Evolutionary conservation across 1,140 invertebrate genomes (phyloP).

Genomic region (Centruroides sculpturatus): DNA sequence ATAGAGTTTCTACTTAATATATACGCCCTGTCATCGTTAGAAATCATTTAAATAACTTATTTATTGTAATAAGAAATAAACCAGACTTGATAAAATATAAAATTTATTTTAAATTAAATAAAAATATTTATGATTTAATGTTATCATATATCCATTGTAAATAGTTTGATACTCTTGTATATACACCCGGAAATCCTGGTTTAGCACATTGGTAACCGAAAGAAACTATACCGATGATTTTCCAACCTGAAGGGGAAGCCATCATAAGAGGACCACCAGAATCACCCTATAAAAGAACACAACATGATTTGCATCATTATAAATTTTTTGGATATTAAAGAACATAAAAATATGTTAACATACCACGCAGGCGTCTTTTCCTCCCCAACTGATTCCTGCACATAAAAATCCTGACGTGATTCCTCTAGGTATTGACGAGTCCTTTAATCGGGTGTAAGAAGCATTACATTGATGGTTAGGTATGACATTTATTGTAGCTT

Average conservation of each 20-base stretch:
- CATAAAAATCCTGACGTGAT: conserved; percentile 54
- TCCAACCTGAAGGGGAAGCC: conserved; percentile 52
- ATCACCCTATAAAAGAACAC: conserved; percentile 43
- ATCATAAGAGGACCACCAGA: conserved; percentile 65
- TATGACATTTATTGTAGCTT: conserved; percentile 24
- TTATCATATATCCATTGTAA: conserved; percentile 13
- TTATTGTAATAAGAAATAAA: too few species aligned
- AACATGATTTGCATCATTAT: too few species aligned
- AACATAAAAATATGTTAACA: too few species aligned
- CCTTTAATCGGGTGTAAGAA: conserved; percentile 15
- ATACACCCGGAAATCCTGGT: conserved; percentile 59
- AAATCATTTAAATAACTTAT: too few species aligned
- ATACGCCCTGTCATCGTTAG: too few species aligned
- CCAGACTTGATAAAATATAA: too few species aligned
- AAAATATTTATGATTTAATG: not conserved
- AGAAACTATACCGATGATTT: conserved; percentile 76
- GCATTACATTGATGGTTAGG: conserved; percentile 22
- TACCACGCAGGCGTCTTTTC: conserved; percentile 53
- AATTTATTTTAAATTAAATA: too few species aligned
- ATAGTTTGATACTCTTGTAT: conserved; percentile 67
- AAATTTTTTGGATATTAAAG: too few species aligned
- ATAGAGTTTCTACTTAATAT: too few species aligned
- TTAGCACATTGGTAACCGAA: conserved; percentile 60
- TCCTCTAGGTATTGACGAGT: conserved; percentile 19
- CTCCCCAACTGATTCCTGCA: conserved; percentile 51